These are phyloP conservation scores for Psylliodes chrysocephalus DNA, from an alignment of 2,888 invertebrate genomes.

Conservation along the genomic window DNA sequence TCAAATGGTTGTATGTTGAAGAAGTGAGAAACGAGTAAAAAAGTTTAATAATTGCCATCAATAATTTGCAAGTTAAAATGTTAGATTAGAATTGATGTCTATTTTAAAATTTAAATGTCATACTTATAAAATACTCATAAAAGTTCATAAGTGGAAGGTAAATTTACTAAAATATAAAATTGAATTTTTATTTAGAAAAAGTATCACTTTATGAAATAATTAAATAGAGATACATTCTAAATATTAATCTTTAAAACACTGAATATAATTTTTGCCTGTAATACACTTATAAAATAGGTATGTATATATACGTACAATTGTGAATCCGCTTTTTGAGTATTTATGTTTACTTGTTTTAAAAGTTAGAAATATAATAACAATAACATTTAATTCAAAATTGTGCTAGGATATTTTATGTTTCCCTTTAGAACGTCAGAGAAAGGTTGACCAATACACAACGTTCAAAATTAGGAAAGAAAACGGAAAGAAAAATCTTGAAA, in stretches of 20 bases:
- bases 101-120: no score
- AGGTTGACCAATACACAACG: conserved; percentile 90
- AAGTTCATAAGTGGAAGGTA: no score
- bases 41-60: no score
- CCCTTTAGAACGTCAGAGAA: conserved; percentile 63
- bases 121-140: no score
- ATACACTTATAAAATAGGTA: conserved; percentile 5
- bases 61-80: no score
- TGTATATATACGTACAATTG: conserved; percentile 9
- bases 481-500: conserved; percentile 89
- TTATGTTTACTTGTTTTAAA: neutral
- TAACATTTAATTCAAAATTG: conserved; percentile 16
- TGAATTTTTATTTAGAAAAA: no score
- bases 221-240: neutral
- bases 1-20: no score
- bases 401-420: conserved; percentile 10
- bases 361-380: neutral
- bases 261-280: conserved; percentile 6
- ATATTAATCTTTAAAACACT: conserved; percentile 1
- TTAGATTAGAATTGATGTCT: no score
- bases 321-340: neutral
- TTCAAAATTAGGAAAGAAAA: conserved; percentile 91
- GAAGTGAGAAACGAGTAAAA: no score
- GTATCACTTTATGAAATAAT: no score
- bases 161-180: no score